phyloP scores from a whole-genome alignment of 2,888 invertebrate genomes.

The Eupeodes latifasciatus region DNA sequence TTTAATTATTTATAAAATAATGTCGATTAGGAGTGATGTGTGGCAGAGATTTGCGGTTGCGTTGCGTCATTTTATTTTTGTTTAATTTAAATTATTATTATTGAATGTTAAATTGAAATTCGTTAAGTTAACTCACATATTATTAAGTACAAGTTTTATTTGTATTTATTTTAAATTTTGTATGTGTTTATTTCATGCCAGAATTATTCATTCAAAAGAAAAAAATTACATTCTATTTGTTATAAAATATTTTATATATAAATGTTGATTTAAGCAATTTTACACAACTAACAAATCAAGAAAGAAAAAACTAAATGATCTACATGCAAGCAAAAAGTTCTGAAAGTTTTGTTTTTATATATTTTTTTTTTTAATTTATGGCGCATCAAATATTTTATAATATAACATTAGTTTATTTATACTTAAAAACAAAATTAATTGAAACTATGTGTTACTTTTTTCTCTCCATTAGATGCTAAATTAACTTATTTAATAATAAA shows the following conservation, averaged over 20 bases:
- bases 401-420: conserved; percentile 10
- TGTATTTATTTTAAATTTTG: conserved; percentile 7
- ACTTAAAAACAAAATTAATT: conserved; percentile 6
- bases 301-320: conserved; percentile 59
- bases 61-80: conserved; percentile 54
- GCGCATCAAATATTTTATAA: conserved; percentile 35
- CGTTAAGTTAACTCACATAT: conserved; percentile 54
- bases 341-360: conserved; percentile 1
- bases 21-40: conserved; percentile 70
- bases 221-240: conserved; percentile 3
- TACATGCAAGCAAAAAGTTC: conserved; percentile 58
- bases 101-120: conserved; percentile 41
- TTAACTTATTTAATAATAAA: conserved; percentile 42
- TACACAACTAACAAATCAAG: conserved; percentile 57
- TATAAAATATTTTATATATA: not conserved
- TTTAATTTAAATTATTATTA: conserved; percentile 10
- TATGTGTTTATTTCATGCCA: conserved; percentile 19
- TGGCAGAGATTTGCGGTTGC: conserved; percentile 75
- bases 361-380: conserved; percentile 11
- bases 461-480: conserved; percentile 55
- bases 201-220: conserved; percentile 27
- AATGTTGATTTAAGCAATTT: conserved; percentile 31
- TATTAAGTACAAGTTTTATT: conserved; percentile 68
- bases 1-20: conserved; percentile 29
- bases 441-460: conserved; percentile 47